Conservation (phyloP, 2,113 vertebrate species). For the Elachura formosa region DNA sequence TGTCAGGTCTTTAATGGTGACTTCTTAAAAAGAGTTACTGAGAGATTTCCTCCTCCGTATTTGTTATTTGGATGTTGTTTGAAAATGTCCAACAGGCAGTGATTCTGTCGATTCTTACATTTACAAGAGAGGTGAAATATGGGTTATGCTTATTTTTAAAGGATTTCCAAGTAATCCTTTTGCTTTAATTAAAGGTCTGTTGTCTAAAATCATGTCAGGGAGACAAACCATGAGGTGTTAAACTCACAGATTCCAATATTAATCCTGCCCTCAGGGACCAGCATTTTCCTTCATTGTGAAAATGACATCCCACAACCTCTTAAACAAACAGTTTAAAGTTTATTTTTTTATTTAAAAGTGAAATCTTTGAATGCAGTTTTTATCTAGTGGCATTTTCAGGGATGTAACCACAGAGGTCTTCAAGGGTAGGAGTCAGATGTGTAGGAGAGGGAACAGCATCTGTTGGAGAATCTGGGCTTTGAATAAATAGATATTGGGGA, state of each 20-base stretch:
- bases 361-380: background rate
- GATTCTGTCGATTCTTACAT: background rate
- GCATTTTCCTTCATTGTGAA: background rate
- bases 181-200: background rate
- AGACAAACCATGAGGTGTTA: background rate
- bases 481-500: fast-evolving
- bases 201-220: background rate
- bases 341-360: background rate
- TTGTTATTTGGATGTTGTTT: background rate
- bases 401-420: background rate
- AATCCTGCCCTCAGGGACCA: background rate
- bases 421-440: background rate
- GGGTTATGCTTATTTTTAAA: background rate
- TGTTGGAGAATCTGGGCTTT: background rate
- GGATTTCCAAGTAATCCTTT: background rate
- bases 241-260: background rate
- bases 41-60: background rate
- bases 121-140: background rate
- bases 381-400: background rate
- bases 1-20: background rate
- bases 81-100: background rate
- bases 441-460: background rate
- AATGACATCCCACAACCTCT: background rate
- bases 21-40: background rate
- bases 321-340: background rate